Evolutionary conservation across 2,797 vertebrate genomes (phyloP), one percentile per base, ranked within the genome.

Genomic region (Hephaestus fuliginosus): DNA sequence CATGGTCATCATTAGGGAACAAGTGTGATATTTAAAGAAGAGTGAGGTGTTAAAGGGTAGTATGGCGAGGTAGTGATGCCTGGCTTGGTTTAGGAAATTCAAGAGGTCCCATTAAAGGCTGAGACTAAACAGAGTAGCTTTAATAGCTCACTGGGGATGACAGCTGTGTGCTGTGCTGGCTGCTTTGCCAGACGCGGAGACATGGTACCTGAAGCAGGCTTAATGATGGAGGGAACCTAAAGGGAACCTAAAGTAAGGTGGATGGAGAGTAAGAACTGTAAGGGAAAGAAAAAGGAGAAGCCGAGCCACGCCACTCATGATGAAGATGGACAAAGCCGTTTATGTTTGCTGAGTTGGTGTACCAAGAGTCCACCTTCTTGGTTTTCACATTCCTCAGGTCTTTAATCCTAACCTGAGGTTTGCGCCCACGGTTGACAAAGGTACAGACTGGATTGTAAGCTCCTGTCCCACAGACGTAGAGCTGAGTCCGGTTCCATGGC

Each of bases 401-500:
- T 61, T 52, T 41, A 13, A 78, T 67, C 28, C 89, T 95, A 92
- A 99, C 98, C 97, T 99, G 97, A 67, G 98, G 96, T 80, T 97
- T 97, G 88, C 97, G 97, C 81, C 98, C 97, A 0, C 98, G 96
- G 94, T 98, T 98, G 89, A 99, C 94, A 1, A 97, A 99, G 82
- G 97, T 96, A 75, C 98, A 99, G 92, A 99, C 93, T 6, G 98
- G 98, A 89, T 99, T 98, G 95, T 99, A 99, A 58, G 98, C 98
- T 2, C 98, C 98, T 0, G 98, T 99, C 74, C 98, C 98, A 0
- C 98, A 99, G 86, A 98, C 91, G 0, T 99, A 99, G 75, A 99
- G 95, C 70, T 99, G 97, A 5, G 98, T 99, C 66, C 98, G 94
- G 95, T 99, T 99, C 98, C 98, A 99, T 12, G 98, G 97, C 93